These are phyloP conservation scores for Terebella lapidaria DNA, from an alignment of 2,888 invertebrate species.

Conservation along the genomic window DNA sequence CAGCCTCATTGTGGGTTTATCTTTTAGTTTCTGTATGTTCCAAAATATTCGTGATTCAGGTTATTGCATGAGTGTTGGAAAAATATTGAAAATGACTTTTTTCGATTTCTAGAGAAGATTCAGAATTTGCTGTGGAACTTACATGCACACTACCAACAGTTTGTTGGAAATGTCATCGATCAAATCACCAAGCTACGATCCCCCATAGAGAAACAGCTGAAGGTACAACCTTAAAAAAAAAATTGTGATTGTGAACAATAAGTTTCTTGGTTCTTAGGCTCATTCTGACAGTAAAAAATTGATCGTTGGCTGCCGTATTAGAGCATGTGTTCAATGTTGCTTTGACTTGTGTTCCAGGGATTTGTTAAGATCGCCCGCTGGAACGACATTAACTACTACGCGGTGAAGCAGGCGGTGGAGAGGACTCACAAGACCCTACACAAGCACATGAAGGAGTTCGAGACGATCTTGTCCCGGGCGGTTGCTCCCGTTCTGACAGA, in stretches of 20 bases:
- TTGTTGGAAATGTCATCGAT: constrained; percentile 62
- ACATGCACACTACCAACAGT: constrained; percentile 78
- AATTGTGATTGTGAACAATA: not conserved
- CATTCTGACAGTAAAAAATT: not conserved
- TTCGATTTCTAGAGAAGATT: constrained; percentile 14
- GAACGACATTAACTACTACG: constrained; percentile 91
- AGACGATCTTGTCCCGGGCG: constrained; percentile 14
- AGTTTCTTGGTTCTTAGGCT: no score
- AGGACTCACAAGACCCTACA: constrained; percentile 82
- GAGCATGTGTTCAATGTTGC: not conserved
- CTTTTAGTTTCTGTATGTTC: no score
- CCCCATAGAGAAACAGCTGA: constrained; percentile 86
- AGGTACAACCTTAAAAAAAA: constrained; percentile 46
- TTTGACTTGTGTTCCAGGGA: constrained; percentile 56
- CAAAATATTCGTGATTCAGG: no score
- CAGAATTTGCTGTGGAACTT: constrained; percentile 53
- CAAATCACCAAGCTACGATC: constrained; percentile 66
- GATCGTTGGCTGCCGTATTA: not conserved
- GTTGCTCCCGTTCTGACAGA: constrained; percentile 15
- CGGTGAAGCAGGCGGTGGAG: constrained; percentile 81
- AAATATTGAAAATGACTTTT: no score
- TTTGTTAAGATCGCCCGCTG: constrained; percentile 92
- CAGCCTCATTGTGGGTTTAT: no score
- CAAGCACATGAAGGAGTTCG: constrained; percentile 78
- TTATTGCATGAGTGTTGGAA: no score